phyloP scores from a whole-genome alignment of 2,888 invertebrate species.

The Camponotus fellah region DNA sequence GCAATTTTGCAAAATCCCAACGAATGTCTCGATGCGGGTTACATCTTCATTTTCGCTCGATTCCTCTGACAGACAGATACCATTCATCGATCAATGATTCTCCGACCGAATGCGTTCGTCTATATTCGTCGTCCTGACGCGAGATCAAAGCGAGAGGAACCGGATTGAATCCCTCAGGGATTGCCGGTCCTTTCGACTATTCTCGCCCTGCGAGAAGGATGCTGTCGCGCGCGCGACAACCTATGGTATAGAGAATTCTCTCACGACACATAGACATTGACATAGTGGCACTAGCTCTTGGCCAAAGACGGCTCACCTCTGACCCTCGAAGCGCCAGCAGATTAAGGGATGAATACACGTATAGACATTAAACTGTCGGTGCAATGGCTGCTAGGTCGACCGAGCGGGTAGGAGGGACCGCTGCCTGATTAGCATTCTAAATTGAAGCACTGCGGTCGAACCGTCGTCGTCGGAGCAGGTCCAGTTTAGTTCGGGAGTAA shows the following conservation, averaged over 20 bases:
- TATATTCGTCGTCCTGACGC: slow-evolving; percentile 66
- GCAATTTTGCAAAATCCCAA: not conserved
- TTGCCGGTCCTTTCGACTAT: slow-evolving; percentile 35
- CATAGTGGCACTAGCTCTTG: slow-evolving; percentile 66
- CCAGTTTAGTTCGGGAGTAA: slow-evolving; percentile 80
- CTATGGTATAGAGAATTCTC: slow-evolving; percentile 59
- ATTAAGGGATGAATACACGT: slow-evolving; percentile 81
- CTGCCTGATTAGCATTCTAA: slow-evolving; percentile 85
- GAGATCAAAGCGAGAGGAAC: slow-evolving; percentile 67
- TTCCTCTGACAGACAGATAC: not conserved
- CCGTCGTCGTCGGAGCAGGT: slow-evolving; percentile 77
- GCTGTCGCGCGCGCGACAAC: slow-evolving; percentile 52
- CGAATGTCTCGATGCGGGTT: not conserved
- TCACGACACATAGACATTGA: slow-evolving; percentile 71
- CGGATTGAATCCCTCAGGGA: slow-evolving; percentile 55
- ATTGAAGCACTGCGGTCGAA: slow-evolving; percentile 85
- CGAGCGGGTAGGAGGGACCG: slow-evolving; percentile 55
- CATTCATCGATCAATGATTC: slow-evolving; percentile 62
- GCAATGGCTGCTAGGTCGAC: slow-evolving; percentile 42
- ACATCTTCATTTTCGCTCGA: not conserved
- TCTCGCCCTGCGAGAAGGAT: slow-evolving; percentile 54
- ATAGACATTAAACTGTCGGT: slow-evolving; percentile 82
- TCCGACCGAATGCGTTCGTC: slow-evolving; percentile 63
- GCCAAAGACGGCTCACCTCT: slow-evolving; percentile 61
- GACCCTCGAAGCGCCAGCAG: slow-evolving; percentile 64